A percentile compares a stretch with the other conserved stretches of the same genome.
phyloP scores from a whole-genome alignment of 2,113 vertebrate genomes.

The Thalassarche chlororhynchos region DNA sequence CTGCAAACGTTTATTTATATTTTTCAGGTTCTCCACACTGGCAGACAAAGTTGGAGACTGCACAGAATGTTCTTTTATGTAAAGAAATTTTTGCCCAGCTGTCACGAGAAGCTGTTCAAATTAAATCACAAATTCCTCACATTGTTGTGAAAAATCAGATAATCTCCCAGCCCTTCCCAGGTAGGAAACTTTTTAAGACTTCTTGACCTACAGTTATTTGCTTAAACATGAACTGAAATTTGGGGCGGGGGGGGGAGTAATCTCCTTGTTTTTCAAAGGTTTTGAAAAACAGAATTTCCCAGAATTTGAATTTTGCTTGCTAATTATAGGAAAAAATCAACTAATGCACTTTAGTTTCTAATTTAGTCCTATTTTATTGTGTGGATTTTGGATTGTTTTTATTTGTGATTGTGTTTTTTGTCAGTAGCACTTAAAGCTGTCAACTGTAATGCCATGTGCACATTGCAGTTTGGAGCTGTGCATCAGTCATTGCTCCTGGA shows the following conservation, averaged over 20 bases:
- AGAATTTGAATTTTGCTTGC: not conserved
- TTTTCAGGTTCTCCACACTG: slow-evolving; percentile 88
- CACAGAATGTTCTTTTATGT: slow-evolving; percentile 95
- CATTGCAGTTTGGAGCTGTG: not conserved
- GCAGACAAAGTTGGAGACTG: slow-evolving; percentile 93
- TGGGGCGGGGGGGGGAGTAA: not conserved
- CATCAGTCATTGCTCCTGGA: not conserved
- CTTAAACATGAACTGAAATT: not conserved
- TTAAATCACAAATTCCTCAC: slow-evolving; percentile 97
- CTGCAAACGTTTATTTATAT: not conserved
- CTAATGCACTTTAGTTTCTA: not conserved
- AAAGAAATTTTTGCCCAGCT: slow-evolving; percentile 98
- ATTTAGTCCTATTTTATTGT: not conserved
- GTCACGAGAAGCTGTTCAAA: slow-evolving; percentile 96
- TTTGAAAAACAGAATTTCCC: not conserved
- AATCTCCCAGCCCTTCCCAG: slow-evolving; percentile 96
- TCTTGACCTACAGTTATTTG: not conserved
- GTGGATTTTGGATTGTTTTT: not conserved
- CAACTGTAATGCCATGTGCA: not conserved
- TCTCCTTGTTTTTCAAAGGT: not conserved
- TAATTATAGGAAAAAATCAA: not conserved
- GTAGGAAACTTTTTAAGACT: slow-evolving; percentile 63
- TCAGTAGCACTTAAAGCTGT: not conserved
- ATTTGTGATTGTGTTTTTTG: not conserved
- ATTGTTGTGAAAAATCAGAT: slow-evolving; percentile 99